phyloP scores from a whole-genome alignment of 1,140 invertebrate genomes.

The Cotesia chilonis region DNA sequence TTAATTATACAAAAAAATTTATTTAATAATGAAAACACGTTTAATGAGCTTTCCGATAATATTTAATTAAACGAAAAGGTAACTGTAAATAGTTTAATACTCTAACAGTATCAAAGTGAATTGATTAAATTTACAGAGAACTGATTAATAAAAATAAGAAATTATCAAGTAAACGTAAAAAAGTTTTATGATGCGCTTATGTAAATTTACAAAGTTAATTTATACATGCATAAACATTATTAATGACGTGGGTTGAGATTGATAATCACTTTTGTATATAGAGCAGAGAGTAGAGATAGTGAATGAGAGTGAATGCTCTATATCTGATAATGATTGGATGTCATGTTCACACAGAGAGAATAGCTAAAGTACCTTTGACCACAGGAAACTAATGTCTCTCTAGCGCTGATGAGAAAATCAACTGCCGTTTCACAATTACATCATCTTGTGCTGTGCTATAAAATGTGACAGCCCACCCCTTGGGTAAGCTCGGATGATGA shows the following conservation, averaged over 20 bases:
- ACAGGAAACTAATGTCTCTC: constrained; percentile 18
- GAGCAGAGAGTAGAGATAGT: too few species aligned
- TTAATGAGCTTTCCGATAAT: too few species aligned
- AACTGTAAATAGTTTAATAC: too few species aligned
- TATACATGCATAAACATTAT: neutral
- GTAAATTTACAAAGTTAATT: neutral
- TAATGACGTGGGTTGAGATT: constrained; percentile 16
- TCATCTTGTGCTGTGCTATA: neutral
- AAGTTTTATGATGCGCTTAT: neutral
- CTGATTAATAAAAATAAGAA: too few species aligned
- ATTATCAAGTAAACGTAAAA: neutral
- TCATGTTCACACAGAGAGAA: neutral
- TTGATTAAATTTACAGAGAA: too few species aligned
- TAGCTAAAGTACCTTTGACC: constrained; percentile 19
- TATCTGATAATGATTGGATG: constrained; percentile 24
- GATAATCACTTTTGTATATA: constrained; percentile 6
- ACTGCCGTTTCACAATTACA: constrained; percentile 5
- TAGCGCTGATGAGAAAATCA: constrained; percentile 19
- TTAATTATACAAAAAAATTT: too few species aligned
- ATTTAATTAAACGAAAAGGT: too few species aligned
- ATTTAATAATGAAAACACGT: too few species aligned
- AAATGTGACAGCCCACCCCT: neutral
- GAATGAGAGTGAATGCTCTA: neutral
- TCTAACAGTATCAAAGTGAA: too few species aligned
- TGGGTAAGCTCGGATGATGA: neutral